Evolutionary conservation across 2,113 vertebrate species (phyloP).

Genomic region (Macrotus californicus): DNA sequence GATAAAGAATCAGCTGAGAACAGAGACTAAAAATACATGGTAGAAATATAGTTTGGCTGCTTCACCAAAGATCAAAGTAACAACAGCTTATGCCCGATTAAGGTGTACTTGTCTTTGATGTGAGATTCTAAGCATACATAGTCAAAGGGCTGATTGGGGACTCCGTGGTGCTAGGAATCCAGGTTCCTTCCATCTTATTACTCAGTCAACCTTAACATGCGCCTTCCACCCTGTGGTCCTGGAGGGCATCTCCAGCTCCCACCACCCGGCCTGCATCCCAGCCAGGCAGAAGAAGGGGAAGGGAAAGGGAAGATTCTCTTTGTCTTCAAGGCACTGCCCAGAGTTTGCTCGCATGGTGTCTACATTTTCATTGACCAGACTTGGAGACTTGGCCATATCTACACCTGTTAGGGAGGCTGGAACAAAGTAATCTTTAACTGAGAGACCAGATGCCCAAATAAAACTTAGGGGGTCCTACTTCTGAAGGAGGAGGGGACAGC

Average conservation of each 20-base stretch:
- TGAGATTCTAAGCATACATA: neutral
- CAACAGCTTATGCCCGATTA: neutral
- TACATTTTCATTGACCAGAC: neutral
- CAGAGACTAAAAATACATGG: neutral
- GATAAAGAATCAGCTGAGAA: neutral
- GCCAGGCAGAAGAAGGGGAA: neutral
- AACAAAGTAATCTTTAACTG: neutral
- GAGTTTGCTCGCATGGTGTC: neutral
- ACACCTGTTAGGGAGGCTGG: neutral
- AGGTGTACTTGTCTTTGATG: neutral
- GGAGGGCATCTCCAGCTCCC: neutral
- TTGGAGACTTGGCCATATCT: neutral
- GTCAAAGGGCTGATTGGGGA: rapidly evolving
- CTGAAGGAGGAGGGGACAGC: neutral
- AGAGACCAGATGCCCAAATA: neutral
- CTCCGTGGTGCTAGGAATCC: neutral
- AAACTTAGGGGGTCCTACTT: neutral
- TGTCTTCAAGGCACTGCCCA: neutral
- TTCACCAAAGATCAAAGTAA: neutral
- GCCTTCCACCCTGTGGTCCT: neutral
- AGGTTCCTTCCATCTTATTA: neutral
- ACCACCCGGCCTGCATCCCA: neutral
- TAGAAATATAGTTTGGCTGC: neutral
- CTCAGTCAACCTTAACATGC: neutral
- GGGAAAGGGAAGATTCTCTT: neutral